These are phyloP conservation scores for Pelodiscus sinensis DNA, from an alignment of 2,113 vertebrate species.

Conservation along the genomic window DNA sequence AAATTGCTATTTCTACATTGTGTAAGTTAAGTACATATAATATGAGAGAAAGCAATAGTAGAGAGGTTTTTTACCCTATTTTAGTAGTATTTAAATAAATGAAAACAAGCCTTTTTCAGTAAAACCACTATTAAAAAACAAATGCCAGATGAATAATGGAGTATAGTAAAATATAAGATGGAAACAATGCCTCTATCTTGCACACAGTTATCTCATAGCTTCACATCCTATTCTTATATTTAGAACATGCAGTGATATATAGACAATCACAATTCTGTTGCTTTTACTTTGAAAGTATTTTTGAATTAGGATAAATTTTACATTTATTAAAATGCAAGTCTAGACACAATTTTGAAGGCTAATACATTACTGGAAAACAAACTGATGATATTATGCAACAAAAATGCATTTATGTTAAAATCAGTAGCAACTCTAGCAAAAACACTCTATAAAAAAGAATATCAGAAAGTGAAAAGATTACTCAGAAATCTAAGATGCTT, in stretches of 20 bases:
- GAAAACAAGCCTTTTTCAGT: background rate
- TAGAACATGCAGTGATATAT: background rate
- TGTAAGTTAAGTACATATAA: background rate
- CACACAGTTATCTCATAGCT: background rate
- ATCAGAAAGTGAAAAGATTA: constrained; percentile 87
- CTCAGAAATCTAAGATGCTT: constrained; percentile 89
- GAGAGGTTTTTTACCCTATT: background rate
- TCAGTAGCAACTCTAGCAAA: constrained; percentile 64
- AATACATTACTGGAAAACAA: background rate
- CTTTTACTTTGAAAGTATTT: rapidly evolving
- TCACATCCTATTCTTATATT: background rate
- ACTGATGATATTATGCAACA: constrained; percentile 31
- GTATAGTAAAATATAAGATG: background rate
- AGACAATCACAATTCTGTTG: background rate
- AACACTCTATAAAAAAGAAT: constrained; percentile 80
- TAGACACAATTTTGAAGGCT: background rate
- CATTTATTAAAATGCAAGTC: background rate
- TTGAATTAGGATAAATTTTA: background rate
- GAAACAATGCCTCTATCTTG: background rate
- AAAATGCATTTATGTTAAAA: constrained; percentile 69
- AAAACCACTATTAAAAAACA: background rate
- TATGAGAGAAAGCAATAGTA: background rate
- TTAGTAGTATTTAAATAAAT: background rate
- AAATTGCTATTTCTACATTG: background rate
- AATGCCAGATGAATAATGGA: background rate